phyloP scores from a whole-genome alignment of 1,140 invertebrate species.

The Caenorhabditis latens region DNA sequence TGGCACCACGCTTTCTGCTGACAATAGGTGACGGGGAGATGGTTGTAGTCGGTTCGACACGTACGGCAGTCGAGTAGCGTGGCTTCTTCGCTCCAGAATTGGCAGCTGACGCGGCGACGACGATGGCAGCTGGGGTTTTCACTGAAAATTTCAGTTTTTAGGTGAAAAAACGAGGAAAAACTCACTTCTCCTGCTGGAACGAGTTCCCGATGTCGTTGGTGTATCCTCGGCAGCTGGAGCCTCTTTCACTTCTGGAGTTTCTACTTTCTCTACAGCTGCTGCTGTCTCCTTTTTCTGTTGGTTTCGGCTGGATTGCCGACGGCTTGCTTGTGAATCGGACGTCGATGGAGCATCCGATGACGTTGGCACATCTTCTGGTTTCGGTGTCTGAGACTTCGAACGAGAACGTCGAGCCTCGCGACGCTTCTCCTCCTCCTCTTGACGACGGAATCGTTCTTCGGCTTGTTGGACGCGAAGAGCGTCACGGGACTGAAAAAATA shows the following conservation, averaged over 20 bases:
- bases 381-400: background rate
- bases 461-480: background rate
- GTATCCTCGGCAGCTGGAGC: no score
- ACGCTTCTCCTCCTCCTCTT: constrained; percentile 1
- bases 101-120: background rate
- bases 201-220: background rate
- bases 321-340: background rate
- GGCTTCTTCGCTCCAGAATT: no score
- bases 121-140: background rate
- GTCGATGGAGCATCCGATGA: background rate
- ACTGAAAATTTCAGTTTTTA: background rate
- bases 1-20: no score
- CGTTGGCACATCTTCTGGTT: background rate
- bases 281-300: background rate
- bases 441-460: constrained; percentile 6
- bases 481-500: constrained; percentile 5
- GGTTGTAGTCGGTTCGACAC: no score
- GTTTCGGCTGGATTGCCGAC: background rate
- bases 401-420: background rate
- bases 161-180: background rate
- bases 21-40: no score
- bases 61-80: no score
- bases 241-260: background rate
- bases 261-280: background rate
- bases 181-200: background rate